phyloP scores from a whole-genome alignment of 2,797 vertebrate species.

The Pterois miles region DNA sequence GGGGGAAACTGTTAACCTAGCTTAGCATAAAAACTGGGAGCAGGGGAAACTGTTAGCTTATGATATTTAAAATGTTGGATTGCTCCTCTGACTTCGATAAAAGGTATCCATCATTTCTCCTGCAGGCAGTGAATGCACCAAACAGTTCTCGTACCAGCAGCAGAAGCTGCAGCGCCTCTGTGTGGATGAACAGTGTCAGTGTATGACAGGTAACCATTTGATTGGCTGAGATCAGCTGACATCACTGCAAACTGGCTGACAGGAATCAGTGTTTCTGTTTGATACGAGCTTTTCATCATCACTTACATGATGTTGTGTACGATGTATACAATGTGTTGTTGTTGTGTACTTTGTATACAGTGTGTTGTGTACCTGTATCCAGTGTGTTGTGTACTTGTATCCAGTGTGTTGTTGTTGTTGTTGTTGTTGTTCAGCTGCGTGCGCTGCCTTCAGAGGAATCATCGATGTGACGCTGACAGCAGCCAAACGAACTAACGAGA shows the following conservation, averaged over 20 bases:
- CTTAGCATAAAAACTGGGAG: too few species aligned
- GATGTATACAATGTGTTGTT: too few species aligned
- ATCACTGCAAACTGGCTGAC: neutral
- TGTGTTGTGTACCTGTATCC: too few species aligned
- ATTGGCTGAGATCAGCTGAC: neutral
- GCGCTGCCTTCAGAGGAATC: conserved; percentile 66
- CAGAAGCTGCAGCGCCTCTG: conserved; percentile 87
- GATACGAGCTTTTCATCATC: too few species aligned
- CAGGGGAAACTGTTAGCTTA: too few species aligned
- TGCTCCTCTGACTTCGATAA: neutral
- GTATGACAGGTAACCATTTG: conserved; percentile 88
- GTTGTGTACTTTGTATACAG: too few species aligned
- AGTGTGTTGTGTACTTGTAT: neutral
- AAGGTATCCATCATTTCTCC: neutral
- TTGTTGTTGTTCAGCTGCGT: conserved; percentile 49
- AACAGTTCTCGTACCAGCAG: conserved; percentile 83
- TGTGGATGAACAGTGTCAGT: conserved; percentile 87
- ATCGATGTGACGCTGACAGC: conserved; percentile 69
- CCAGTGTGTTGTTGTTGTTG: neutral
- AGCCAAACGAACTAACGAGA: conserved; percentile 36
- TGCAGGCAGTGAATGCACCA: conserved; percentile 87
- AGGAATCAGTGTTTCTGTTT: too few species aligned
- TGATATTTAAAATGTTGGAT: neutral
- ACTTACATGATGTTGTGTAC: too few species aligned
- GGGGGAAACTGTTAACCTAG: too few species aligned